Conservation (phyloP, 2,113 vertebrate genomes). For the Malurus elegans region DNA sequence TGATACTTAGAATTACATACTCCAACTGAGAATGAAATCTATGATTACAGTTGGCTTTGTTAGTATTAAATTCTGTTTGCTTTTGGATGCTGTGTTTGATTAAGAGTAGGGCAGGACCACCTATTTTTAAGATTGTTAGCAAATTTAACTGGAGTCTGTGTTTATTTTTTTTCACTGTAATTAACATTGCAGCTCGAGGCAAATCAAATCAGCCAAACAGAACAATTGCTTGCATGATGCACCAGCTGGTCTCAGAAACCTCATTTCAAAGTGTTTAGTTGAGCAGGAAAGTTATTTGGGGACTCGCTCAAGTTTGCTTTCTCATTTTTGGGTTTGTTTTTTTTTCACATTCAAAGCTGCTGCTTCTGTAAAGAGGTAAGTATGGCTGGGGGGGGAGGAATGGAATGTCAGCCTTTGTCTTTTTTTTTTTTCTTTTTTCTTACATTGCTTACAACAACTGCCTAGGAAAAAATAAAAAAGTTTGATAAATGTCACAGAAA, state of each 20-base stretch:
- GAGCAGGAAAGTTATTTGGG: not conserved
- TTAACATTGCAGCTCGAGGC: not conserved
- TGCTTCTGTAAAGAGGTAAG: not conserved
- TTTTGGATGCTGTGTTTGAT: not conserved
- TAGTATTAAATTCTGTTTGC: not conserved
- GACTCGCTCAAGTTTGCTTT: not conserved
- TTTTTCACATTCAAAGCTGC: not conserved
- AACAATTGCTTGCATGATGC: not conserved
- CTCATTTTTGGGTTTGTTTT: accelerated
- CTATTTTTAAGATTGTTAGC: not conserved
- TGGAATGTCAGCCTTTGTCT: not conserved
- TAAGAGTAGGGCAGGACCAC: not conserved
- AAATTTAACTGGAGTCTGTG: not conserved
- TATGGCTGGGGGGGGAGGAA: not conserved
- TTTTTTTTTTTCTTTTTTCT: not conserved
- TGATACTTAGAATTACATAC: not conserved
- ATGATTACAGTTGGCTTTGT: not conserved
- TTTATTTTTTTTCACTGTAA: slow-evolving; percentile 14
- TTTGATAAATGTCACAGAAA: not conserved
- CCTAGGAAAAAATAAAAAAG: not conserved
- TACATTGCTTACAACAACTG: not conserved
- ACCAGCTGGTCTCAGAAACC: not conserved
- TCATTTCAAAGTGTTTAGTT: not conserved
- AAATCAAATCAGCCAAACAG: slow-evolving; percentile 18
- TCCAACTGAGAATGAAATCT: not conserved